A percentile compares a stretch with the other conserved stretches of the same genome.
Conservation (phyloP, 2,888 invertebrate species). For the Mesochorus sp. region DNA sequence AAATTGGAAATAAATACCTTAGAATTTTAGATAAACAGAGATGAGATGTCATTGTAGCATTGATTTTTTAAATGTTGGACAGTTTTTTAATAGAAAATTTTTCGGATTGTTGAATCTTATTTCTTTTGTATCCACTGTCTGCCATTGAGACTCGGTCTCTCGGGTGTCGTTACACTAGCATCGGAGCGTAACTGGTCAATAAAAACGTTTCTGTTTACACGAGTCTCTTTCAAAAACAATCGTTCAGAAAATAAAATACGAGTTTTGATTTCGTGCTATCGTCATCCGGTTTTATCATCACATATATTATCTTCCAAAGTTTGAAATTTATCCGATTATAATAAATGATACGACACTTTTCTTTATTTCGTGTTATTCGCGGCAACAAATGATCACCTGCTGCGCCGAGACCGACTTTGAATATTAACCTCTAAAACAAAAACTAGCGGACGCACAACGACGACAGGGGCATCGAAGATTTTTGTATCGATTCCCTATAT, state of each 20-base stretch:
- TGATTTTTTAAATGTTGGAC: no score
- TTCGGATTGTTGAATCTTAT: no score
- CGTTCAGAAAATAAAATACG: constrained; percentile 38
- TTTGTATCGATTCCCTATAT: constrained; percentile 45
- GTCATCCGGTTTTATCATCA: no score
- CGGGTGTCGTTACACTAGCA: constrained; percentile 38
- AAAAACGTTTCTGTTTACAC: constrained; percentile 6
- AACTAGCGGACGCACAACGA: not conserved
- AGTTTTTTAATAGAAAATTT: no score
- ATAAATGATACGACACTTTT: no score
- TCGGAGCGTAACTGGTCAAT: constrained; percentile 41
- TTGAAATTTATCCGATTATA: no score
- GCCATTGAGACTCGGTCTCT: constrained; percentile 42
- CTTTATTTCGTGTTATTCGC: not conserved
- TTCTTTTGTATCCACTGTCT: not conserved
- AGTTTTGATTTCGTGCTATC: not conserved
- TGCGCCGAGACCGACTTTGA: not conserved
- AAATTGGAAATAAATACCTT: no score
- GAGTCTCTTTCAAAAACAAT: constrained; percentile 7
- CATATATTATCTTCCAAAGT: no score
- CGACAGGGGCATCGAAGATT: not conserved
- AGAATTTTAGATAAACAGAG: no score
- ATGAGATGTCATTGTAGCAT: no score
- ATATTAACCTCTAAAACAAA: constrained; percentile 55
- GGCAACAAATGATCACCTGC: not conserved